phyloP scores from a whole-genome alignment of 2,888 invertebrate genomes.

The Plusia festucae region DNA sequence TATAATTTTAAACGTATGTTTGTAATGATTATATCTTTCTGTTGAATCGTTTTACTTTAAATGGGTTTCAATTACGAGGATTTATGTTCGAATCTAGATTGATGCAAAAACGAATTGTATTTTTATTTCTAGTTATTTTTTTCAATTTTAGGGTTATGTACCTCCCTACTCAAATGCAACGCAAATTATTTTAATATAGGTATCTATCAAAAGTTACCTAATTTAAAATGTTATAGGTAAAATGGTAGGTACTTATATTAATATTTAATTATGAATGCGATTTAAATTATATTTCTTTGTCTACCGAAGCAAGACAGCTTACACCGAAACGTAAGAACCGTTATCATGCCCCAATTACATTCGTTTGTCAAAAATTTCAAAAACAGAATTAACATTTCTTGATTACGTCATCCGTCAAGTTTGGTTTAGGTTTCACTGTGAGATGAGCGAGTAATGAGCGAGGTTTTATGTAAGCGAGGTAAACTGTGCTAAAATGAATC shows the following conservation, averaged over 20 bases:
- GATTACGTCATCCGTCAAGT: conserved; percentile 24
- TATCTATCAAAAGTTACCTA: too few relatives aligned
- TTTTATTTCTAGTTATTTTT: background rate
- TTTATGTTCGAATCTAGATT: background rate
- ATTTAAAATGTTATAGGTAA: too few relatives aligned
- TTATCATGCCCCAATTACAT: conserved; percentile 36
- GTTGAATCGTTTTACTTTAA: background rate
- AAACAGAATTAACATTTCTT: conserved; percentile 31
- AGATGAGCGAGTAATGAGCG: conserved; percentile 28
- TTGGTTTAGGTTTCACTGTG: conserved; percentile 17
- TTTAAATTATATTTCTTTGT: background rate
- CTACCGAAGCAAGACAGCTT: background rate
- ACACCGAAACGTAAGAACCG: conserved; percentile 8
- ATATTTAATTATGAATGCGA: too few relatives aligned
- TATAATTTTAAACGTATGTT: conserved; percentile 17
- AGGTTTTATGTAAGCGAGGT: conserved; percentile 14
- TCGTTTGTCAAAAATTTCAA: conserved; percentile 43
- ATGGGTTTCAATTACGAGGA: background rate
- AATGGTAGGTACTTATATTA: too few relatives aligned
- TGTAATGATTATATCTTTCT: conserved; percentile 23
- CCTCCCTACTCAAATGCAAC: too few relatives aligned
- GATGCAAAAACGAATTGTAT: too few relatives aligned
- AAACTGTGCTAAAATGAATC: too few relatives aligned
- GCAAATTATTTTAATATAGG: too few relatives aligned
- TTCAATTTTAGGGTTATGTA: too few relatives aligned